Evolutionary conservation across 2,888 invertebrate genomes (phyloP).

Genomic region (Apodemia arnacis): DNA sequence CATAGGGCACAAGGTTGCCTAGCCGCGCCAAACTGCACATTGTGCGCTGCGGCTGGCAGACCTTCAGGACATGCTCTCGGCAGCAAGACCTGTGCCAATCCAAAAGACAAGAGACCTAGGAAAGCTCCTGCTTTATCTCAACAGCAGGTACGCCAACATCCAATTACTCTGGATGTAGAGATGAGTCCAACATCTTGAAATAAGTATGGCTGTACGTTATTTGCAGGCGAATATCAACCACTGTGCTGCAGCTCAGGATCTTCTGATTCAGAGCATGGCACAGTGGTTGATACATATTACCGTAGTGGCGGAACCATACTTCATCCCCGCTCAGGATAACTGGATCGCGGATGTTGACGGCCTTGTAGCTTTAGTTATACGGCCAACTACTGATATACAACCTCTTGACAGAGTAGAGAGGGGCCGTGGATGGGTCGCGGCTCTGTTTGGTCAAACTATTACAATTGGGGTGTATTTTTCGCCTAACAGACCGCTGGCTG

Average conservation of each 20-base stretch:
- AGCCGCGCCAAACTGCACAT: too few relatives aligned
- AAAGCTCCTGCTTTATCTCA: too few relatives aligned
- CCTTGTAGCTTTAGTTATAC: neutral
- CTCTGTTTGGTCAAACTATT: neutral
- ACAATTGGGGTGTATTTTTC: neutral
- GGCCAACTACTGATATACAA: neutral
- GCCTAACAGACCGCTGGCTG: neutral
- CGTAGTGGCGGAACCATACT: neutral
- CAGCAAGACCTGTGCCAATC: too few relatives aligned
- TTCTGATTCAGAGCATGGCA: neutral
- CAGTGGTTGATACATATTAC: neutral
- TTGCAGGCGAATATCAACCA: conserved; percentile 16
- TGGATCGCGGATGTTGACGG: neutral
- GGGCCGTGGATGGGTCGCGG: neutral
- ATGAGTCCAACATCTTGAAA: too few relatives aligned
- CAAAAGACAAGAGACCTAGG: too few relatives aligned
- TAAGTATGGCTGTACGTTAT: too few relatives aligned
- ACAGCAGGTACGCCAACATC: too few relatives aligned
- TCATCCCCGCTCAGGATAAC: neutral
- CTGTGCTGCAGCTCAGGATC: conserved; percentile 7
- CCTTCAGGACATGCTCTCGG: too few relatives aligned
- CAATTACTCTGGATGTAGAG: too few relatives aligned
- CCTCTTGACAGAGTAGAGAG: neutral
- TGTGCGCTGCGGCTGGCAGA: too few relatives aligned
- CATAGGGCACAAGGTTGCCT: too few relatives aligned